phyloP scores from a whole-genome alignment of 2,888 invertebrate genomes.

The Amiota mariae region DNA sequence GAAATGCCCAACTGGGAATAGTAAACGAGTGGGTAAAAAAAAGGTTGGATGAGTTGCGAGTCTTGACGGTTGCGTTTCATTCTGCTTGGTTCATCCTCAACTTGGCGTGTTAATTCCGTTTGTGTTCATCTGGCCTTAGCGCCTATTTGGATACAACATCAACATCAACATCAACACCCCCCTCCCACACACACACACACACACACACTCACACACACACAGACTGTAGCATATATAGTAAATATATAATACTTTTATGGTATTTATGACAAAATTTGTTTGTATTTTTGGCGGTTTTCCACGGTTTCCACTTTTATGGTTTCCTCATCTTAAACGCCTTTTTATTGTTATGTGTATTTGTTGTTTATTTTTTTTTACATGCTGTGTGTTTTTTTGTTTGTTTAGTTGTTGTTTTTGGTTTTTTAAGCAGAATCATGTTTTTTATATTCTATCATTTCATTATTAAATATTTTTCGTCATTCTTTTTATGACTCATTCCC shows the following conservation, averaged over 20 bases:
- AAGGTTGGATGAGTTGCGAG: neutral
- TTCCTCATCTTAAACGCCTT: conserved; percentile 1
- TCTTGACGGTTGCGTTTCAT: neutral
- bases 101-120: conserved; percentile 29
- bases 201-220: neutral
- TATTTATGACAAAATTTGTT: conserved; percentile 35
- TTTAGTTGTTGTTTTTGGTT: neutral
- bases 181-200: neutral
- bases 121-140: conserved; percentile 22
- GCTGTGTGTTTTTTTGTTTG: neutral
- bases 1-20: conserved; percentile 35
- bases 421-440: neutral
- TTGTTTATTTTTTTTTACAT: neutral
- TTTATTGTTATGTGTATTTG: neutral
- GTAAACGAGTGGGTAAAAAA: neutral
- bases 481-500: neutral
- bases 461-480: neutral
- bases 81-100: neutral
- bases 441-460: too few relatives aligned
- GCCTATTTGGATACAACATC: conserved; percentile 11
- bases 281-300: conserved; percentile 9
- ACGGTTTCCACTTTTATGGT: neutral
- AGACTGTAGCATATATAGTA: neutral
- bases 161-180: neutral
- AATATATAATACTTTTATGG: conserved; percentile 11